These are phyloP conservation scores for Distichodus sexfasciatus DNA, from an alignment of 2,797 vertebrate genomes.

Conservation along the genomic window DNA sequence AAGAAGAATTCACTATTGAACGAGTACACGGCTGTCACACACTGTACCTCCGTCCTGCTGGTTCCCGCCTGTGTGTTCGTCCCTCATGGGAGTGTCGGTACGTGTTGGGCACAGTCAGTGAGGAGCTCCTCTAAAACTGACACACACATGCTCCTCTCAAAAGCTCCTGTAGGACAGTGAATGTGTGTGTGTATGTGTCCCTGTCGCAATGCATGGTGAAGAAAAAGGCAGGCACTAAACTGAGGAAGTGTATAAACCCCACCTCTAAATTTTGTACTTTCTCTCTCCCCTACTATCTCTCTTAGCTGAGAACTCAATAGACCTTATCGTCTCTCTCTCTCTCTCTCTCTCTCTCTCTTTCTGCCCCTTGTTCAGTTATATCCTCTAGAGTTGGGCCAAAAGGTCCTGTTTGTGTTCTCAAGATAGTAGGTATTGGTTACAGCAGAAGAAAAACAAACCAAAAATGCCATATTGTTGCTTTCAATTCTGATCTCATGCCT, in stretches of 20 bases:
- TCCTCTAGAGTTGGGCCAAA: background rate
- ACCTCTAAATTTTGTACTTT: slow-evolving; percentile 34
- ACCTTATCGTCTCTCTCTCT: background rate
- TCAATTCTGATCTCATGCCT: background rate
- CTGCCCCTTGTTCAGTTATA: background rate
- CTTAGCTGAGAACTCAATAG: background rate
- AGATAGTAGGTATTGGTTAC: background rate
- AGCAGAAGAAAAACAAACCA: background rate
- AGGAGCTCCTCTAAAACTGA: background rate
- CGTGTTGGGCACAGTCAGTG: background rate
- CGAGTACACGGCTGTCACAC: slow-evolving; percentile 2
- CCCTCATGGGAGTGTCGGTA: slow-evolving; percentile 41
- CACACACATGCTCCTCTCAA: slow-evolving; percentile 14
- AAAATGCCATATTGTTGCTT: background rate
- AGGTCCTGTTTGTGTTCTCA: background rate
- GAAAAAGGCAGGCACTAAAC: background rate
- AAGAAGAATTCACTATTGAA: background rate
- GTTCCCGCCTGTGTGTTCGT: slow-evolving; percentile 30
- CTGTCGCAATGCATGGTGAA: slow-evolving; percentile 22
- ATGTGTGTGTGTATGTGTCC: slow-evolving; percentile 4
- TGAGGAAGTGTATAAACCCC: slow-evolving; percentile 50
- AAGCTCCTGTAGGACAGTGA: background rate
- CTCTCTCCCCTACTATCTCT: background rate
- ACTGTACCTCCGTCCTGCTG: slow-evolving; percentile 45
- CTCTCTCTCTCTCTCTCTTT: background rate